These are phyloP conservation scores for Nephila pilipes DNA, from an alignment of 1,140 invertebrate species.

Conservation along the genomic window DNA sequence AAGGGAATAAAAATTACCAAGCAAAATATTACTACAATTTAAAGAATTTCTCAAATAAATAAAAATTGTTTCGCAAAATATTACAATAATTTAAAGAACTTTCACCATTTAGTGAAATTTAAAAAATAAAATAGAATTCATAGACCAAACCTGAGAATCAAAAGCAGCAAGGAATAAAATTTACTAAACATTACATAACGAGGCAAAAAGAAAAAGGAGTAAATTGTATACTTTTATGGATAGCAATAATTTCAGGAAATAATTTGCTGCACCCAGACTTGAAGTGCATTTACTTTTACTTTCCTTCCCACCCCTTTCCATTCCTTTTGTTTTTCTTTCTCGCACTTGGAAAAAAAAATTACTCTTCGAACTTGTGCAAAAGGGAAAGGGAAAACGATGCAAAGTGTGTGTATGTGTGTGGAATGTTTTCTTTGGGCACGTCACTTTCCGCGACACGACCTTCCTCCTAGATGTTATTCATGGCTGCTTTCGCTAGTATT, in stretches of 20 bases:
- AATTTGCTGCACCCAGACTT: background rate
- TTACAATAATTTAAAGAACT: too few species aligned
- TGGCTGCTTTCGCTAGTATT: background rate
- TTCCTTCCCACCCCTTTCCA: background rate
- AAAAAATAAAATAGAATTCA: background rate
- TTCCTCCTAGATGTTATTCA: background rate
- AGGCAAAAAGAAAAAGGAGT: too few species aligned
- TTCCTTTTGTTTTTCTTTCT: background rate
- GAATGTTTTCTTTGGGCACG: conserved; percentile 14
- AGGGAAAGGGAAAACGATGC: background rate
- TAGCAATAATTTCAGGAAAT: background rate
- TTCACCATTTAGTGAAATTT: too few species aligned
- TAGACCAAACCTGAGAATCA: background rate
- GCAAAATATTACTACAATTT: too few species aligned
- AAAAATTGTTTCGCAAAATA: too few species aligned
- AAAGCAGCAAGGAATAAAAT: background rate
- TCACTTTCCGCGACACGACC: background rate
- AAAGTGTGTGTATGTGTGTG: background rate
- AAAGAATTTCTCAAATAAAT: too few species aligned
- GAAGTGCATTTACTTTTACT: background rate
- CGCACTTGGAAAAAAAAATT: background rate
- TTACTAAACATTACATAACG: too few species aligned
- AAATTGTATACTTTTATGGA: background rate
- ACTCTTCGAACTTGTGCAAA: background rate
- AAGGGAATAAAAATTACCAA: too few species aligned